phyloP scores from a whole-genome alignment of 2,113 vertebrate genomes.

The Neodontobutis hainanensis region DNA sequence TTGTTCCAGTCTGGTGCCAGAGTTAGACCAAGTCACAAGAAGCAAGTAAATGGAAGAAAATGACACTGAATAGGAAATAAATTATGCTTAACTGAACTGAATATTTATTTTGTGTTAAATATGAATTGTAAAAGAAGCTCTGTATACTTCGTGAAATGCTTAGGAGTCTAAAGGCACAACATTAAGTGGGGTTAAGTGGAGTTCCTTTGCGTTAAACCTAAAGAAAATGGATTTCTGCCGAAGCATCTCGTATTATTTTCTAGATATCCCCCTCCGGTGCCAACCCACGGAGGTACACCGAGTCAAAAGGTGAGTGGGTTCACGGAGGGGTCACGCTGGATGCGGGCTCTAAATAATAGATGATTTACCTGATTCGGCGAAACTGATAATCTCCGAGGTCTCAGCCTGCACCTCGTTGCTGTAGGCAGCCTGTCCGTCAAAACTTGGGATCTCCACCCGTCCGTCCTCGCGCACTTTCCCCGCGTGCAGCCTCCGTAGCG shows the following conservation, averaged over 20 bases:
- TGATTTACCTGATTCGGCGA: conserved; percentile 92
- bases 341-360: conserved; percentile 35
- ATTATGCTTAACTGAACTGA: too few relatives aligned
- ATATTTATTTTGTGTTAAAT: too few relatives aligned
- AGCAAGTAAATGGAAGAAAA: too few relatives aligned
- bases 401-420: conserved; percentile 85
- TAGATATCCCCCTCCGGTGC: neutral
- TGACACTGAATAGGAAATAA: too few relatives aligned
- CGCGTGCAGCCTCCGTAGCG: conserved; percentile 93
- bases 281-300: neutral
- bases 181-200: neutral
- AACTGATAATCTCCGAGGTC: conserved; percentile 96
- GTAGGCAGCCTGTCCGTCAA: conserved; percentile 89
- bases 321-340: conserved; percentile 30
- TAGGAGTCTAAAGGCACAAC: neutral
- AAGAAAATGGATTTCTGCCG: neutral
- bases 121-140: too few relatives aligned
- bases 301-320: conserved; percentile 38
- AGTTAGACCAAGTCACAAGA: too few relatives aligned
- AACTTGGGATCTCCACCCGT: conserved; percentile 91
- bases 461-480: conserved; percentile 94
- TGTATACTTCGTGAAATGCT: too few relatives aligned
- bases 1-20: too few relatives aligned
- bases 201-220: neutral
- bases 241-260: neutral